Evolutionary conservation across 2,797 vertebrate genomes (phyloP), one percentile per base, ranked within the genome.

Genomic region (Hirundo rustica): DNA sequence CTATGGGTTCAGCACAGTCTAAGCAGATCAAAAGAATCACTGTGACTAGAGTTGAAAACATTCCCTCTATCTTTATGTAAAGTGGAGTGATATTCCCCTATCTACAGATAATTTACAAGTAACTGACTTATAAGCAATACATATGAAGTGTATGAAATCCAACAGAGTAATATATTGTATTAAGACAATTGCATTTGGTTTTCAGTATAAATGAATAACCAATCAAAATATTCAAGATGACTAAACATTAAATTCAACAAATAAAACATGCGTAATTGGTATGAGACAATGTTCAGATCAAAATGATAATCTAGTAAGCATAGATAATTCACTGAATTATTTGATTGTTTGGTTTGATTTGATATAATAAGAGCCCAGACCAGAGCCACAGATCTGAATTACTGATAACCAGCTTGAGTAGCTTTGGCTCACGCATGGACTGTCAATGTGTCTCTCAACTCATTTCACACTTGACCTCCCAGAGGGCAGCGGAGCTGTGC

Each of bases 401-500:
- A 71, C 55, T 92, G 87, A 88, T 74, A 95, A 94, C 34, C 42
- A 89, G 47, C 51, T 34, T 50, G 64, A 58, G 45, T n/a, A 70
- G 23, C 64, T 95, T 79, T 8, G 7, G 65, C 61, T 95, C 85
- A 94, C 5, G 40, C 83, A n/a, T 26, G 15, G 73, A 7, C 92
- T 90, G 85, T 88, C 93, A 95, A 55, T 91, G 53, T 36, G 85
- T 89, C 67, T 92, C 89, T 83, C 83, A 76, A 73, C 73, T 80
- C 65, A 82, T 96, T 96, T 96, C 94, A 95, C 50, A 91, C 60
- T 95, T 95, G 85, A 91, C 88, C 85, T 96, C 75, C 60, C 50
- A 15, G 86, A 92, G 79, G 76, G 65, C 67, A 86, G 16, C 5
- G 3, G 36, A 87, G 45, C 73, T 61, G 32, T 74, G 42, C 54